phyloP scores from a whole-genome alignment of 2,113 vertebrate species.

The Phaetusa simplex region DNA sequence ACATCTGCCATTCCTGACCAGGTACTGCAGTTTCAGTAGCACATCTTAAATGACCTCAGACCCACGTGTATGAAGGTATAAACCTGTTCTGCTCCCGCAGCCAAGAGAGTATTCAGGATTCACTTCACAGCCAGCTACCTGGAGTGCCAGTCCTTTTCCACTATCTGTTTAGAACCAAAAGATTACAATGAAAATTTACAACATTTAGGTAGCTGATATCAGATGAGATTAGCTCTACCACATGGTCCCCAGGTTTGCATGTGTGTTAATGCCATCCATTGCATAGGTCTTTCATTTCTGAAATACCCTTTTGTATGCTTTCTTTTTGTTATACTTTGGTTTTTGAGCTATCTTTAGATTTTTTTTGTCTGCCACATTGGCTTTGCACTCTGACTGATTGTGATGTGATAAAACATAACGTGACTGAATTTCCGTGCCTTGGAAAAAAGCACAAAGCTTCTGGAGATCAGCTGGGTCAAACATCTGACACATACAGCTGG shows the following conservation, averaged over 20 bases:
- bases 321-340: neutral
- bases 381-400: neutral
- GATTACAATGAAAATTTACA: neutral
- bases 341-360: neutral
- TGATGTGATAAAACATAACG: neutral
- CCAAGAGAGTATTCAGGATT: neutral
- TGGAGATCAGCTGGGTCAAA: neutral
- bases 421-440: neutral
- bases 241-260: rapidly evolving
- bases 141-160: neutral
- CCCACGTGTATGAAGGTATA: neutral
- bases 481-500: neutral
- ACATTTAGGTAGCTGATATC: neutral
- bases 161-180: neutral
- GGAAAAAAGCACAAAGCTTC: neutral
- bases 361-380: neutral
- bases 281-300: neutral
- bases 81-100: neutral
- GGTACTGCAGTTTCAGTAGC: neutral
- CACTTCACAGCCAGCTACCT: neutral
- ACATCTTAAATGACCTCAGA: neutral
- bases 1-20: neutral
- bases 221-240: neutral
- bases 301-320: neutral
- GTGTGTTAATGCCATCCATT: neutral